Evolutionary conservation across 2,113 vertebrate species (phyloP).

Genomic region (Spheniscus mendiculus): DNA sequence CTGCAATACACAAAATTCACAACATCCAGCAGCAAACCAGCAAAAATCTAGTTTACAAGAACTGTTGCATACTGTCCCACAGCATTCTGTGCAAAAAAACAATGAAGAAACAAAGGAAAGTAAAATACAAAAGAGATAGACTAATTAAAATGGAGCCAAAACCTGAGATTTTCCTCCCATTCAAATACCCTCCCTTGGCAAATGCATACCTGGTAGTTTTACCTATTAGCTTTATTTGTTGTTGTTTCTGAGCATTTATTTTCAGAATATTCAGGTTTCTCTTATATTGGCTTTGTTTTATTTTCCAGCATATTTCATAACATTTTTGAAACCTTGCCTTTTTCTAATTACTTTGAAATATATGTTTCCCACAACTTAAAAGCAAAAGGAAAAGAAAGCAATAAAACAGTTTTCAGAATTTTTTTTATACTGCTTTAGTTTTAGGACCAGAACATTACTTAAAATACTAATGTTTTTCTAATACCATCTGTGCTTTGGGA

Average conservation of each 20-base stretch:
- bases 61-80: neutral
- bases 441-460: neutral
- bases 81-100: neutral
- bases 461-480: constrained; percentile 22
- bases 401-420: neutral
- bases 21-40: neutral
- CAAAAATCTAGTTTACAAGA: neutral
- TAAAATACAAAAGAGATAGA: neutral
- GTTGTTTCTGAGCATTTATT: neutral
- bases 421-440: neutral
- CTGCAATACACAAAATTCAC: neutral
- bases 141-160: neutral
- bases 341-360: neutral
- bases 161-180: neutral
- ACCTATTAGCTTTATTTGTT: neutral
- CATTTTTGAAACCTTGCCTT: neutral
- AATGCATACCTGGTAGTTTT: neutral
- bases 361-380: neutral
- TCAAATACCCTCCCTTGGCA: neutral
- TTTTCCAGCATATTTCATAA: neutral
- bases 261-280: neutral
- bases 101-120: neutral
- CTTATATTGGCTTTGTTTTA: neutral
- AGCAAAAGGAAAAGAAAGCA: neutral
- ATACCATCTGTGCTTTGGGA: neutral